Evolutionary conservation across 2,797 vertebrate species (phyloP), one percentile per base, ranked within the genome.

Genomic region (Megaceryle alcyon): DNA sequence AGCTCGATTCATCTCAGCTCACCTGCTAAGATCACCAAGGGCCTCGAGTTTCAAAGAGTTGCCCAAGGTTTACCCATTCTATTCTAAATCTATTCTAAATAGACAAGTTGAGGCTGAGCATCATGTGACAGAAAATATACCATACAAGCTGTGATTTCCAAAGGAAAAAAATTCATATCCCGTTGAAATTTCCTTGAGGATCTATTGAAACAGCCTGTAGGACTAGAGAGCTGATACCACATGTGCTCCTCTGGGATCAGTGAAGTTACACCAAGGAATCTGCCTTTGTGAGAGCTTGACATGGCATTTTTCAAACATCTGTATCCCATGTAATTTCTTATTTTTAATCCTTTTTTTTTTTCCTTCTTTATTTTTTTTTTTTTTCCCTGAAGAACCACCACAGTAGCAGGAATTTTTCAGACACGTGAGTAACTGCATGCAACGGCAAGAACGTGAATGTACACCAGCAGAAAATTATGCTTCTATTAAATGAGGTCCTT

Each of bases 21-120:
- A 97, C 93, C 96, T 96, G 95, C 97, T 90, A 97, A 86, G 96
- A 94, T 80, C 94, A 92, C 95, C 91, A 35, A 90, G 71, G 70
- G 86, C 78, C 77, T 91, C 44, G 56, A 78, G 76, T 88, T 97
- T 97, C 96, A 97, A 97, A 97, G 91, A 48, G 15, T 28, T 89
- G 71, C 60, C 77, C 87, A 49, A 61, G 92, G 86, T 94, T 93
- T 90, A 53, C 54, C 79, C 39, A 0, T 57, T 64, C 39, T 66
- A 60, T 89, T 95, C 86, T n/a, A n/a, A n/a, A n/a, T 22, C 66
- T 46, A 79, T 82, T 61, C 84, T 21, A 44, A 89, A 91, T 6
- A 91, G 83, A 73, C 82, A 28, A 28, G 43, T 51, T 63, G 73
- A 79, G 80, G 51, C 63, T 79, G 94, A 94, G 79, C 66, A 59